Evolutionary conservation across 1,140 invertebrate genomes (phyloP), one percentile per base, ranked within the genome.

Genomic region (Zelostemma sp.): DNA sequence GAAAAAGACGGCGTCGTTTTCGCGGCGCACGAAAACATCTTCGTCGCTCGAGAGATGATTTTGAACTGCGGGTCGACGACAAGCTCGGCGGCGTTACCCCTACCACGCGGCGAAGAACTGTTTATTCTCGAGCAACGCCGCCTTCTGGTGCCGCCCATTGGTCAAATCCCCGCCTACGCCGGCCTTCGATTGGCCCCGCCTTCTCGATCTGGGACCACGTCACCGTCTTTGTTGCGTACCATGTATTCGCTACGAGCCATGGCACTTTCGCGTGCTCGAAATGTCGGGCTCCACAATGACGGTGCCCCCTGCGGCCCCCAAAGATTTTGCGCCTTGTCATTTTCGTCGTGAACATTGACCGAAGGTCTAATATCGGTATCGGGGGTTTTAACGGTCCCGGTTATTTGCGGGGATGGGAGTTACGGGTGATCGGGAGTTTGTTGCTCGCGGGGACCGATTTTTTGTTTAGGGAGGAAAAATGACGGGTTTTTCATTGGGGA

Each of bases 31-130:
- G 31, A 45, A 53, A 46, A 56, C 77, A 66, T 74, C 59, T 60
- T 68, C 43, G 72, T 76, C 70, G 74, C 64, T 70, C 75, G 76
- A 75, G 73, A 76, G 73, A 56, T 74, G 54, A 78, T 79, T 77
- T 76, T 74, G 69, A 76, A 83, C 81, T 83, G 79, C 68, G 65
- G 69, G 49, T 63, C 41, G 62, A n/a, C n/a, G n/a, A 38, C 54
- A 51, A 69, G 38, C 57, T 62, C 51, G 33, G 33, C 46, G 62
- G 15, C 56, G 31, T 60, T 59, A 46, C 66, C 65, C 72, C 76
- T 65, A 57, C 75, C 16, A 15, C 40, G 12, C 14, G 11, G 14
- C 14, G 14, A 15, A 11, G 6, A 35, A 21, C 18, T 65, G 43
- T 64, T 65, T 54, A 61, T 63, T 25, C 57, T 19, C 12, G 49